Base-by-base conservation (phyloP, 2,888 invertebrate species). In the Cotesia congregata region DNA sequence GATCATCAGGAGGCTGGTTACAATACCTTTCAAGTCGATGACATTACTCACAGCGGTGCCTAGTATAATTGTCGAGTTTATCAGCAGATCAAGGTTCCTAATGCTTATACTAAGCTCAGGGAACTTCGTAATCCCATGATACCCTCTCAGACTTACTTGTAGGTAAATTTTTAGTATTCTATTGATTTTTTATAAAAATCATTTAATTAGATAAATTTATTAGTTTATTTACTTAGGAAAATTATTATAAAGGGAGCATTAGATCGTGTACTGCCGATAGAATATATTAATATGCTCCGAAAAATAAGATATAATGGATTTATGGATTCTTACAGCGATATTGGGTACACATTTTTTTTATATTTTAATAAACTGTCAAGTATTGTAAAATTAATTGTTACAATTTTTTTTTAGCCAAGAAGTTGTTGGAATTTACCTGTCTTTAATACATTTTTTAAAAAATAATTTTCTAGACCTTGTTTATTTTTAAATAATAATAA, bases 1-100 rank as follows among this genome's bases (percentile, higher is more conserved):
- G 93, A 93, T 83, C 84, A 83, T 77, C 96, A 96, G 91, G 96
- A 96, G 92, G 92, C 93, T 67, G 91, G 94, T 83, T 97, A 97
- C 88, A 92, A 92, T 81, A 91, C 94, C 0, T 84, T 92, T 83
- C 90, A 90, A 40, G 93, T 96, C 0, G 90, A 92, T 3, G 91
- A 97, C 0, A 85, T 90, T 72, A 91, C 92, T 17, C 86, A 90
- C 0, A 89, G 90, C 75, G 94, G 92, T 1, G 86, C 88, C 38
- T 86, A 83, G 65, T 86, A 93, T 17, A 86, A 90, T 6, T 96
- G 94, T 81, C 90, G 94, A 30, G 93, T 94, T 30, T 97, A 97
- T 88, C 93, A 94, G 83, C 92, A 95, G 83, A 92, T 92, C 12
- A 86, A 91, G 0, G 92, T 92, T 82, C 94, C 94, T 5, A 85